Base-by-base conservation (phyloP, 2,888 invertebrate genomes). In the Plebejus melissa region DNA sequence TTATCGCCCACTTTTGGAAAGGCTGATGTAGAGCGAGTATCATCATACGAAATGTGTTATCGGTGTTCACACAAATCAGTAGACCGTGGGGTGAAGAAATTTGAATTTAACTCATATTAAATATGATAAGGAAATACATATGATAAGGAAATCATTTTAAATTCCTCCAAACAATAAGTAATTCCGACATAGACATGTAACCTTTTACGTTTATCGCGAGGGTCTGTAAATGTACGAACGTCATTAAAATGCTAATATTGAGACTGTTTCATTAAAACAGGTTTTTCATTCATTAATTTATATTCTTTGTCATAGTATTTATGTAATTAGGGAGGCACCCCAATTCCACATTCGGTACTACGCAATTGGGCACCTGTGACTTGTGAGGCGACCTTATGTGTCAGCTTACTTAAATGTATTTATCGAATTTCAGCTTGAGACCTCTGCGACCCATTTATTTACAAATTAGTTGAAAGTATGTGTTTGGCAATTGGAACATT, bases 321-420 rank as follows among this genome's bases (percentile, higher is more conserved):
- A 80, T 80, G 80, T 77, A 77, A 80, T 78, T 79, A 74, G 78
- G 77, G 79, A 77, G 77, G 79, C 79, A 81, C 80, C 81, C 81
- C 79, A 80, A 77, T 81, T 84, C 82, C 79, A 80, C 81, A 79
- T 75, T 65, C 32, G 83, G 83, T 79, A 83, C 85, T 86, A 85
- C 87, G 87, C 87, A 89, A 88, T 87, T 86, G 82, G 80, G 81
- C 82, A 83, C 82, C 80, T 86, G 85, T 86, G 85, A 83, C 82
- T 80, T 86, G 85, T 86, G 85, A 80, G 75, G 76, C 84, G 84
- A 83, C 84, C 84, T 85, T 70, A 80, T 82, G 82, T 83, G 82
- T 84, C 83, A 82, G 80, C 79, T 76, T 80, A 79, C 79, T 81
- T 81, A 82, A 80, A 41, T 41, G 82, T 81, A 83, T 81, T 80